Percentiles rank a stretch among this genome's conserved stretches.
Conservation (phyloP, 2,888 invertebrate species). For the Pasiphila rectangulata region DNA sequence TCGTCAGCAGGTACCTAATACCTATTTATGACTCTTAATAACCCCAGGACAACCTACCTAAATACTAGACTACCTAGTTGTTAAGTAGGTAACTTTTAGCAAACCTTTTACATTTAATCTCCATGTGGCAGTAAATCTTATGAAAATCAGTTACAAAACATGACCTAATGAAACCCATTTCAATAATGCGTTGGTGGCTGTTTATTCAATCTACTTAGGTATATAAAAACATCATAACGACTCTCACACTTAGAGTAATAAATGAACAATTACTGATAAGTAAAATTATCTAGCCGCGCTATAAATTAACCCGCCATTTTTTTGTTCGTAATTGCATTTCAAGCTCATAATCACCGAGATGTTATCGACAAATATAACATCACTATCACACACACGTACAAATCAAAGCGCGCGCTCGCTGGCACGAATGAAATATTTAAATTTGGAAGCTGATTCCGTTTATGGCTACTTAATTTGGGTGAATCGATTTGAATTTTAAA, state of each 20-base stretch:
- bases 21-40: too few relatives aligned
- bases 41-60: too few relatives aligned
- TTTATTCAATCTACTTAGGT: too few relatives aligned
- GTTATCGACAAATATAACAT: slow-evolving; percentile 35
- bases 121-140: too few relatives aligned
- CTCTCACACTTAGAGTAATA: slow-evolving; percentile 13
- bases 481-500: slow-evolving; percentile 80
- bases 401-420: slow-evolving; percentile 69
- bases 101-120: too few relatives aligned
- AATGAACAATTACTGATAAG: slow-evolving; percentile 20
- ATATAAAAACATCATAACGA: slow-evolving; percentile 5
- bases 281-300: slow-evolving; percentile 12
- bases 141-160: too few relatives aligned
- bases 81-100: too few relatives aligned
- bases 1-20: too few relatives aligned
- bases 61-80: too few relatives aligned
- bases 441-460: slow-evolving; percentile 81
- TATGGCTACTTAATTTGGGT: slow-evolving; percentile 82
- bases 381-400: slow-evolving; percentile 59
- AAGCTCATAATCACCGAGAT: slow-evolving; percentile 24
- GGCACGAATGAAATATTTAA: slow-evolving; percentile 79
- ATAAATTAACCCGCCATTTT: slow-evolving; percentile 22
- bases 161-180: too few relatives aligned
- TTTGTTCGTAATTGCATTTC: slow-evolving; percentile 27
- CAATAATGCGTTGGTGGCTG: slow-evolving; percentile 1